Percentiles rank a stretch among this genome's conserved stretches.
phyloP scores from a whole-genome alignment of 1,140 invertebrate genomes.

The Ceratosolen fusciceps region DNA sequence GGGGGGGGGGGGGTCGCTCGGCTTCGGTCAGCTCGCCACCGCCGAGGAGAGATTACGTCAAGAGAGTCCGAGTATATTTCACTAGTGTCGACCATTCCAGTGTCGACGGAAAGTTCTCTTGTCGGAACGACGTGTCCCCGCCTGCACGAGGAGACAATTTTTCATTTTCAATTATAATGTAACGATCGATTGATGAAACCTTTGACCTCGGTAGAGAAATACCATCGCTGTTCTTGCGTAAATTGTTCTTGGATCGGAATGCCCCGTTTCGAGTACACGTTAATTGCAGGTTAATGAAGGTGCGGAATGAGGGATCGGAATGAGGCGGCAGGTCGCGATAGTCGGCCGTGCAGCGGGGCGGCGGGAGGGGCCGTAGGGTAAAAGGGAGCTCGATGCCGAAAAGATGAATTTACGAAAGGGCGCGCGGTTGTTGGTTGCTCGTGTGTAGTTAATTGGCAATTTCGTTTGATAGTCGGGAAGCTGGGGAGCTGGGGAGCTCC shows the following conservation, averaged over 20 bases:
- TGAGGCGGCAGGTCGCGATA: neutral
- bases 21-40: neutral
- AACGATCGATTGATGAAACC: too few relatives aligned
- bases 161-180: too few relatives aligned
- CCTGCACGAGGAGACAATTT: too few relatives aligned
- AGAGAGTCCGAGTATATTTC: conserved; percentile 13
- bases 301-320: neutral
- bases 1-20: conserved; percentile 18
- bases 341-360: neutral
- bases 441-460: neutral
- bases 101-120: conserved; percentile 9
- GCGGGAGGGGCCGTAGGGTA: neutral
- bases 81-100: neutral
- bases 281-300: too few relatives aligned
- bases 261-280: too few relatives aligned
- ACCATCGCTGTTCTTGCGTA: too few relatives aligned
- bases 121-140: too few relatives aligned
- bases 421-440: too few relatives aligned
- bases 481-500: neutral
- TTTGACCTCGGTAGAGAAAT: too few relatives aligned
- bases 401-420: neutral
- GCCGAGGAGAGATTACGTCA: conserved; percentile 7
- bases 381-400: too few relatives aligned
- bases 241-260: too few relatives aligned
- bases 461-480: neutral